A percentile compares a stretch with the other conserved stretches of the same genome.
These are phyloP conservation scores for Gobiocypris rarus DNA, from an alignment of 2,113 vertebrate species.

Conservation along the genomic window DNA sequence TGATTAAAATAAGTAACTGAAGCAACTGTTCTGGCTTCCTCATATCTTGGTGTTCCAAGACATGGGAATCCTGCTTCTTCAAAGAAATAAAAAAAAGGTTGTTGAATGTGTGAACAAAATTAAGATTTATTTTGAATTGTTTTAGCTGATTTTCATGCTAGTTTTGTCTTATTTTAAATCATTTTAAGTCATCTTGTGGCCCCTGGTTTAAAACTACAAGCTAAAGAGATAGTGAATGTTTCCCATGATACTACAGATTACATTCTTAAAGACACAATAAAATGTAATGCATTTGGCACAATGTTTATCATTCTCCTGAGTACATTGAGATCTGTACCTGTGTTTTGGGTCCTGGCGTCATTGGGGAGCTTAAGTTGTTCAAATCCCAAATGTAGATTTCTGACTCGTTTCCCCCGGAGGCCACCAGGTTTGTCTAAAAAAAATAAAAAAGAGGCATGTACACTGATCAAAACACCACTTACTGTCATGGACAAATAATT, in stretches of 20 bases:
- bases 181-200: too few species aligned
- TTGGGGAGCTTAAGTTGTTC: constrained; percentile 91
- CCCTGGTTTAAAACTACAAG: too few species aligned
- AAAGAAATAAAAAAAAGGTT: too few species aligned
- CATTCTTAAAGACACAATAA: not conserved
- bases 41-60: too few species aligned
- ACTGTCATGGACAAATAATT: not conserved
- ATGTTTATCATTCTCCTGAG: not conserved
- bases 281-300: not conserved
- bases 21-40: too few species aligned
- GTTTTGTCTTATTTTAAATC: too few species aligned
- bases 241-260: not conserved
- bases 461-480: not conserved
- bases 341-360: constrained; percentile 95
- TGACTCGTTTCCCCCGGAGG: constrained; percentile 95
- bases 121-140: too few species aligned
- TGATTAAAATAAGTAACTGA: too few species aligned
- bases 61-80: too few species aligned
- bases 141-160: too few species aligned
- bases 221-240: not conserved
- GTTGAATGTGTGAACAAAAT: too few species aligned
- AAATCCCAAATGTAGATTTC: constrained; percentile 99
- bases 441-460: not conserved
- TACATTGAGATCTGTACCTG: constrained; percentile 78
- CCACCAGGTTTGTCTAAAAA: constrained; percentile 88